Base-by-base conservation (phyloP, 2,797 vertebrate species). In the Poeciliopsis infans region DNA sequence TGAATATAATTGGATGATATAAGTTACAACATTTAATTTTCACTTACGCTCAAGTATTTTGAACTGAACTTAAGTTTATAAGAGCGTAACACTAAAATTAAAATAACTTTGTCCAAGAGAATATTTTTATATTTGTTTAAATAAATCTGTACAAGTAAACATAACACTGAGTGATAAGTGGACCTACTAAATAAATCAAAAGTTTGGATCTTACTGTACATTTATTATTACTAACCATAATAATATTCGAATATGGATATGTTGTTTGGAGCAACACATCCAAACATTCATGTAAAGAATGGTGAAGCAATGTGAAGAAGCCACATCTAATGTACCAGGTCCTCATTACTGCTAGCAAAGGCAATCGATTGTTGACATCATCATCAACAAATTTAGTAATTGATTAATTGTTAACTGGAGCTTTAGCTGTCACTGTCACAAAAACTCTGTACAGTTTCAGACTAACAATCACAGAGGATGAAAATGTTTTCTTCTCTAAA, bases 331-430 rank as follows among this genome's bases (percentile, higher is more conserved):
- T 85, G 84, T 86, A 85, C 81, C 53, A 5, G 74, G 45, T 25
- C 78, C 53, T 79, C 80, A 89, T 90, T 92, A 90, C 33, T 88
- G 89, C 49, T 83, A 66, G 79, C 23, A 77, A 2, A 23, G 74
- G 31, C 31, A 31, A 31, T 31, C 31, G 2, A 31, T 31, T 31
- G 31, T 31, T 31, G 31, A 31, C 31, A 31, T 31, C 31, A 31
- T 31, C 31, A 31, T 31, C 31, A 31, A 31, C 31, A 31, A 31
- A 31, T 31, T 31, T 31, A 31, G 31, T 31, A 31, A 31, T 31
- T 31, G 31, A 31, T 31, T 31, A 31, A 31, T 31, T 31, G 31
- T 31, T 31, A 31, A 31, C 31, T 31, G 31, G 31, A 31, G 31
- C 31, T 31, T 31, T 31, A 31, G 31, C 31, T 88, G 84, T 87